phyloP scores from a whole-genome alignment of 2,888 invertebrate species.

The Zhuqinia jingwanae region DNA sequence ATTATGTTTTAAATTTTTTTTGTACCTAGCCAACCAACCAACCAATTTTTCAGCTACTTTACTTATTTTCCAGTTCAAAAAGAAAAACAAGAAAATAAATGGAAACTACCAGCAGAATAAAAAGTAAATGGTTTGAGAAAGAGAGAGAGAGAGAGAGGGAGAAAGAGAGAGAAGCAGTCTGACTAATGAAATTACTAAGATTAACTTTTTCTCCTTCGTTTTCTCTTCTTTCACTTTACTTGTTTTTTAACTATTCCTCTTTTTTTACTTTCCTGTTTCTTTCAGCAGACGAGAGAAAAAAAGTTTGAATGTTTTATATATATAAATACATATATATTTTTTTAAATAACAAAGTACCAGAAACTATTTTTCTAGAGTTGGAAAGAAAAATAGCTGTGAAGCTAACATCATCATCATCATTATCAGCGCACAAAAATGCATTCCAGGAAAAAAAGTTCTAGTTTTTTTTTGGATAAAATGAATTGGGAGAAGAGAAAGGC shows the following conservation, averaged over 20 bases:
- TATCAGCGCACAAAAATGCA: constrained; percentile 40
- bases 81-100: neutral
- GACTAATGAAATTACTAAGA: constrained; percentile 69
- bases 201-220: constrained; percentile 53
- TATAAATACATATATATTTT: too few species aligned
- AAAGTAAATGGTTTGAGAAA: neutral
- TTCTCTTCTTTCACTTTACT: constrained; percentile 7
- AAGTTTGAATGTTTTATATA: constrained; percentile 28
- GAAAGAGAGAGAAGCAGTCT: constrained; percentile 41
- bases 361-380: constrained; percentile 35
- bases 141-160: constrained; percentile 5
- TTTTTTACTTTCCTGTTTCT: neutral
- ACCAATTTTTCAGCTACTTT: constrained; percentile 51
- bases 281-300: constrained; percentile 31
- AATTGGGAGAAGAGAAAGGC: constrained; percentile 18
- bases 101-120: neutral
- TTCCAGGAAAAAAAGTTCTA: constrained; percentile 47
- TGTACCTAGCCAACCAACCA: constrained; percentile 7
- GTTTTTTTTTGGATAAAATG: constrained; percentile 19
- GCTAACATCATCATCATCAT: neutral
- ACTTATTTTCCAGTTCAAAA: constrained; percentile 16
- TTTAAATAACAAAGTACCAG: constrained; percentile 56
- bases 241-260: neutral
- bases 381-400: constrained; percentile 9
- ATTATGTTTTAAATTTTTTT: constrained; percentile 39